Base-by-base conservation (phyloP, 37 sponge, comb jelly and placozoan species). In the Geodia barretti region DNA sequence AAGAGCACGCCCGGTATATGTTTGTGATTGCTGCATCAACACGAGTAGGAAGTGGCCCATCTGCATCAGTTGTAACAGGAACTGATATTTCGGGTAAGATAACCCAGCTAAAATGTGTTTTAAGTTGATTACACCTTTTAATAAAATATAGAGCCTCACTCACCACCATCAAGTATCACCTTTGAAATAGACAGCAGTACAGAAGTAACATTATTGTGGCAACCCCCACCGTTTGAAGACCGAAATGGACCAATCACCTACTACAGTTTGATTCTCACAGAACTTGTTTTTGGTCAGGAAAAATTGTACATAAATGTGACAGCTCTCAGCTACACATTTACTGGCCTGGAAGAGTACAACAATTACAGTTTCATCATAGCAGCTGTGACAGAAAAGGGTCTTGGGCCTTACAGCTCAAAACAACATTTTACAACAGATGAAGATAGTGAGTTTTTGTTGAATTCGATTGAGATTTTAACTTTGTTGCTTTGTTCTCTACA, bases 211-310 rank as follows among this genome's bases (percentile, higher is more conserved):
- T 33, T 70, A 9, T 29, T 31, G 39, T 81, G 82, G 82, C 29
- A 60, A 23, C 64, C 82, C 21, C 82, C 82, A 19, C 73, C 82
- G 19, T 33, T 72, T 1, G 73, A 81, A 17, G 28, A 81, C 1
- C 82, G 71, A 24, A 81, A 81, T 81, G 82, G 82, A 28, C 37
- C 70, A 28, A 81, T 81, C 26, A 28, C 21, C 7, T 60, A 35
- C 39, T 81, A 81, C 60, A 54, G 24, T 9, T 9, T 81, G 25
- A 61, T 23, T 5, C n/a, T 70, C 7, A 59, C 61, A 23, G 62
- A 37, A 35, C 41, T 64, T 8, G 62, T n/a, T 21, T 62, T 64
- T 60, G 81, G 79, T 28, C 47, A 28, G 54, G 25, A 21, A 23
- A 29, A 38, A 17, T 9, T 79, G 26, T 36, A 7, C 9, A 76